Conservation (phyloP, 2,797 vertebrate species). For the Ceyx erithaca region DNA sequence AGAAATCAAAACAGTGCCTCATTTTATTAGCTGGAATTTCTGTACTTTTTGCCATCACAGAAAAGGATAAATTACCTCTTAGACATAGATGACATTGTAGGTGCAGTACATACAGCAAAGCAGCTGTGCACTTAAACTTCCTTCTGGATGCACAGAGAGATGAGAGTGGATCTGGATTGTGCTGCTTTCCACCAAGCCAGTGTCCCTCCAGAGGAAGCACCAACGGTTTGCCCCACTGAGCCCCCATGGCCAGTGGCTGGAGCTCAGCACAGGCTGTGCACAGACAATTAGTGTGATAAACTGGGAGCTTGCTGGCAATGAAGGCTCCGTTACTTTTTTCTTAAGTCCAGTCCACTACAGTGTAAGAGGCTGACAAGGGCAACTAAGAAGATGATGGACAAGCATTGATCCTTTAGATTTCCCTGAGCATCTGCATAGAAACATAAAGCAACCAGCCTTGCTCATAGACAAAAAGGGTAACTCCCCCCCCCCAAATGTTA, state of each 20-base stretch:
- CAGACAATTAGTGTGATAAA: rapidly evolving
- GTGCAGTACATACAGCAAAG: not conserved
- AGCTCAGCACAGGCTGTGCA: not conserved
- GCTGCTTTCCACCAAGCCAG: rapidly evolving
- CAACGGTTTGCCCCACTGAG: not conserved
- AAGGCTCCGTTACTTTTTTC: not conserved
- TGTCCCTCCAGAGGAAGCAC: rapidly evolving
- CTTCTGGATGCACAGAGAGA: not conserved
- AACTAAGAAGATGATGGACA: not conserved
- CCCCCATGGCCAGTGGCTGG: rapidly evolving
- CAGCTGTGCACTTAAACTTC: not conserved
- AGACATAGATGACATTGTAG: rapidly evolving
- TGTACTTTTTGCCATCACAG: rapidly evolving
- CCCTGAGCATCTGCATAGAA: not conserved
- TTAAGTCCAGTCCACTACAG: not conserved
- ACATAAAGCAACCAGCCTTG: not conserved
- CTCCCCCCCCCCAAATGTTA: not conserved
- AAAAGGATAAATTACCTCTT: not conserved
- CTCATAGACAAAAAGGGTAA: not conserved
- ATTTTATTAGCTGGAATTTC: not conserved
- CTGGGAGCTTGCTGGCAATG: not conserved
- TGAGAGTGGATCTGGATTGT: rapidly evolving
- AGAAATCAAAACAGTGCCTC: not conserved
- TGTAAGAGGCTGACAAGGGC: not conserved
- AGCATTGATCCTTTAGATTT: not conserved